These are phyloP conservation scores for Pardosa pseudoannulata DNA, from an alignment of 2,888 invertebrate species.

Conservation along the genomic window DNA sequence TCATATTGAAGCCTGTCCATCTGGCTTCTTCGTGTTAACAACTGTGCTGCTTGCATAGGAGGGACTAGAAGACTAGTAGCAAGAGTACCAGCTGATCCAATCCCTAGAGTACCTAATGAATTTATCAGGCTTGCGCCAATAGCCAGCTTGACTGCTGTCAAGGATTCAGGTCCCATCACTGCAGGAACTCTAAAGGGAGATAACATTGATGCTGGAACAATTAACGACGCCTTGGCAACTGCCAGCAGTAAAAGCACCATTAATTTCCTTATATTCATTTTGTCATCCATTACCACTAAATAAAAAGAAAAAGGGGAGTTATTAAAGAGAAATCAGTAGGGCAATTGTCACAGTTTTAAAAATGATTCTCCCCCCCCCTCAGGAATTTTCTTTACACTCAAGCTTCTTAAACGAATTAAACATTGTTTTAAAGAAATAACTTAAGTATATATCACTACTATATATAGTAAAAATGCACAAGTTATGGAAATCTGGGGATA, in stretches of 20 bases:
- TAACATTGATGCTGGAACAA: conserved; percentile 36
- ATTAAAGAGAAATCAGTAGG: too few relatives aligned
- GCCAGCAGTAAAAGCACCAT: neutral
- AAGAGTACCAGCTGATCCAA: conserved; percentile 27
- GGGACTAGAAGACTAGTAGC: conserved; percentile 26
- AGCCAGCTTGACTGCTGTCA: conserved; percentile 52
- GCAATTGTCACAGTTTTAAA: too few relatives aligned
- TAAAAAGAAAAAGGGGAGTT: too few relatives aligned
- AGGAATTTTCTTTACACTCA: too few relatives aligned
- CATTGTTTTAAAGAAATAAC: too few relatives aligned
- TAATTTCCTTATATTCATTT: neutral
- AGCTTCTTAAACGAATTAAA: too few relatives aligned
- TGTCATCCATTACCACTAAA: too few relatives aligned
- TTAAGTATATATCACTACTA: too few relatives aligned
- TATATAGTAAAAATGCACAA: too few relatives aligned
- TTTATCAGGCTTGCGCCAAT: conserved; percentile 50
- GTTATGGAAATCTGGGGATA: too few relatives aligned
- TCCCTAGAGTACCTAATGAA: conserved; percentile 24
- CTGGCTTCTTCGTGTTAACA: neutral
- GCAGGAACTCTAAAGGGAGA: conserved; percentile 46
- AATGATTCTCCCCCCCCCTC: too few relatives aligned
- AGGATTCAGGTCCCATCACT: conserved; percentile 22
- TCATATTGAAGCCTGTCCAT: neutral
- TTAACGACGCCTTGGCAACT: conserved; percentile 11
- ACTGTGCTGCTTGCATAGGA: neutral